Evolutionary conservation across 1,140 invertebrate species (phyloP).

Genomic region (Coelopa frigida): DNA sequence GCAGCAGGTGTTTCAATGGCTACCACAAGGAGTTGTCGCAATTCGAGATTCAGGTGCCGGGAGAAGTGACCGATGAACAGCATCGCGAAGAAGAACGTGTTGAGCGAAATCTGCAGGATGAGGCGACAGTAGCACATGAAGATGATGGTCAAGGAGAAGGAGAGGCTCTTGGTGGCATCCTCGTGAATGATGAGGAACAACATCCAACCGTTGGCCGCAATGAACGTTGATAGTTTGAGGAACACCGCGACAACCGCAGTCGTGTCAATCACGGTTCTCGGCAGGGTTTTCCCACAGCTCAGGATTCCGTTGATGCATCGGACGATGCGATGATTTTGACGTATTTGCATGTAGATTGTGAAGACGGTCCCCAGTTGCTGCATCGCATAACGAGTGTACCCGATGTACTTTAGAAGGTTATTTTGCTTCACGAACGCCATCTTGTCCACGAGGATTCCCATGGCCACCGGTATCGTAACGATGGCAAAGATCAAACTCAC

Average conservation of each 20-base stretch:
- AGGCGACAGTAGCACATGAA: constrained; percentile 9
- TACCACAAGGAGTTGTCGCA: no score
- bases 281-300: no score
- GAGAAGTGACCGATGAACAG: not conserved
- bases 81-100: not conserved
- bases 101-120: constrained; percentile 8
- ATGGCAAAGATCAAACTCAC: no score
- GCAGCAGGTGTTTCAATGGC: no score
- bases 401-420: constrained; percentile 2
- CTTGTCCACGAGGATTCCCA: no score
- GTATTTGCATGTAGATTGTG: constrained; percentile 3
- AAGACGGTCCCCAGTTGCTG: constrained; percentile 1
- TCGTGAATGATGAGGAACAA: constrained; percentile 7
- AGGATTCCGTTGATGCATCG: not conserved
- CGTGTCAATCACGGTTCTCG: no score
- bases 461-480: no score
- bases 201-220: constrained; percentile 1
- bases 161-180: not conserved
- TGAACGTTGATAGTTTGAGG: constrained; percentile 2
- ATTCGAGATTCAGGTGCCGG: not conserved
- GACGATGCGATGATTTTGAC: not conserved
- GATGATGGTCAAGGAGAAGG: constrained; percentile 1
- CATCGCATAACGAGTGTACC: constrained; percentile 5
- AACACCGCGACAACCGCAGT: no score
- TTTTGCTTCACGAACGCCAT: no score